Percentiles rank a stretch among this genome's conserved stretches.
These are phyloP conservation scores for Ochropleura leucogaster DNA, from an alignment of 2,888 invertebrate species.

Conservation along the genomic window DNA sequence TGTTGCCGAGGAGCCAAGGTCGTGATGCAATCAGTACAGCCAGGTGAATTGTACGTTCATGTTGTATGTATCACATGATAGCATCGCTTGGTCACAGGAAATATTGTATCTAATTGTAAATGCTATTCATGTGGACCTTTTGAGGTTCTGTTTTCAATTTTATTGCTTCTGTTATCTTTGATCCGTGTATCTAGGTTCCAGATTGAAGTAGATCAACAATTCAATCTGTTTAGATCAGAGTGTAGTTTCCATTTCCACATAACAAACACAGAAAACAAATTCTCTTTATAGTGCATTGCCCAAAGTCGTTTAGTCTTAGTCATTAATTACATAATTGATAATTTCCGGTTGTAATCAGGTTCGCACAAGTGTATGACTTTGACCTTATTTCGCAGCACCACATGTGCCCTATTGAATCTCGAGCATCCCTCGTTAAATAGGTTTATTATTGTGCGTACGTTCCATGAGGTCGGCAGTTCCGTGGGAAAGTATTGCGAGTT, in stretches of 20 bases:
- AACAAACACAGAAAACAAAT: slow-evolving; percentile 4
- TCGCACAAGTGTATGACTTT: slow-evolving; percentile 66
- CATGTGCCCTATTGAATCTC: slow-evolving; percentile 63
- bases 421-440: slow-evolving; percentile 72
- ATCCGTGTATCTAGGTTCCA: not conserved
- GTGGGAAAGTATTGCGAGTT: slow-evolving; percentile 80
- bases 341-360: slow-evolving; percentile 51
- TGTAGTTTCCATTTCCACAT: not conserved
- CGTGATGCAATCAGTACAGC: slow-evolving; percentile 83
- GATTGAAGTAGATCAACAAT: not conserved
- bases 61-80: slow-evolving; percentile 82
- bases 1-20: slow-evolving; percentile 86
- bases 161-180: not conserved
- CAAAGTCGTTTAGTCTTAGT: slow-evolving; percentile 18
- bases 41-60: slow-evolving; percentile 80
- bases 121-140: slow-evolving; percentile 4
- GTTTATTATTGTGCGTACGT: slow-evolving; percentile 76
- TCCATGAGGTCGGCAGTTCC: slow-evolving; percentile 73
- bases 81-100: slow-evolving; percentile 73
- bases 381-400: slow-evolving; percentile 68
- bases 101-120: slow-evolving; percentile 31
- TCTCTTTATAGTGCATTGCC: slow-evolving; percentile 4
- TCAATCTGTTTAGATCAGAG: not conserved
- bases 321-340: slow-evolving; percentile 36
- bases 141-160: not conserved